Evolutionary conservation across 2,113 vertebrate species (phyloP), one percentile per base, ranked within the genome.

Genomic region (Callithrix jacchus): DNA sequence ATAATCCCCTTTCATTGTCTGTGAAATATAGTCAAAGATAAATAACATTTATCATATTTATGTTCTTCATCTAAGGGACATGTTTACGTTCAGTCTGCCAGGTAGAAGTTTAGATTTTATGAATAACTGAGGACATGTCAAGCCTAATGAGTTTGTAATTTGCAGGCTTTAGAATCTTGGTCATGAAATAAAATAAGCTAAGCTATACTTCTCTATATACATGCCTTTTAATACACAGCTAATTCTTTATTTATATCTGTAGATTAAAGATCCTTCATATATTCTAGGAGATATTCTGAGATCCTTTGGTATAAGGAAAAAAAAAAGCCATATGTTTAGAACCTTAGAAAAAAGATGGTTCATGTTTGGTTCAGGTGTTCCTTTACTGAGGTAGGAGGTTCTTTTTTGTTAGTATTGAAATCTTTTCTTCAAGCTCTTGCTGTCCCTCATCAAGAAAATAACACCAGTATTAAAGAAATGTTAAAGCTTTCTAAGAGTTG

Each of bases 81-180:
- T 91, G 64, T 90, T 96, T 87, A 87, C 76, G 66, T 82, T 96
- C 66, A 92, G 88, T 45, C 54, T 76, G 18, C 32, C 81, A 90
- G 54, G 66, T 40, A 81, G 73, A 92, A 81, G 87, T 83, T 82
- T 77, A 52, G n/a, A 54, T 77, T 97, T 83, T 93, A 87, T 87
- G 91, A 95, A 35, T 23, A 93, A 45, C 35, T 54, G 42, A 93
- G n/a, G 23, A 47, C 77, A n/a, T 89, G 23, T 92, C 77, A 87
- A 87, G 70, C 37, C 68, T 93, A 82, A 91, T 91, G 49, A 83
- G 76, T 87, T 80, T 71, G 25, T 79, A 61, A 79, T 83, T 83
- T 91, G 58, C 90, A 87, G 32, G 85, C 58, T 85, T 86, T 52
- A 73, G 49, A 89, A 93, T 86, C 37, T 40, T 80, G 52, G 73